A percentile compares a stretch with the other conserved stretches of the same genome.
phyloP scores from a whole-genome alignment of 2,797 vertebrate species.

The Acrossocheilus fasciatus region DNA sequence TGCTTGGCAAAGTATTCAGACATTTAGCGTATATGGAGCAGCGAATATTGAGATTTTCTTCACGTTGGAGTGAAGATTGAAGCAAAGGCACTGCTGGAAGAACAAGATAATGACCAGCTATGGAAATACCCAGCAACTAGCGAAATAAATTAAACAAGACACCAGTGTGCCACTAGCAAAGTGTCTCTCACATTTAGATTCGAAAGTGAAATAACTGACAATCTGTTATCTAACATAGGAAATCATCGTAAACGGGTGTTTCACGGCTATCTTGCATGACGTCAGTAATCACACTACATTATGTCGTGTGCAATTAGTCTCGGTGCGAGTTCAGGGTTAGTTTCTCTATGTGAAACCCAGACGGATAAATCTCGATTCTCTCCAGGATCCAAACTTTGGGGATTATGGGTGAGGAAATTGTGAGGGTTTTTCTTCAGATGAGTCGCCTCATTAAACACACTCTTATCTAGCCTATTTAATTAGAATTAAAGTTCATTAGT shows the following conservation, averaged over 20 bases:
- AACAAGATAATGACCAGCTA: constrained; percentile 73
- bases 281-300: constrained; percentile 72
- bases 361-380: constrained; percentile 39
- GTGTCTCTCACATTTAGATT: constrained; percentile 70
- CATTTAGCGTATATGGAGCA: constrained; percentile 34
- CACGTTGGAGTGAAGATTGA: constrained; percentile 58
- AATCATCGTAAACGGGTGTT: constrained; percentile 66
- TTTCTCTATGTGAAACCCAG: constrained; percentile 36
- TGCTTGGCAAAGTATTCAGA: constrained; percentile 48
- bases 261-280: constrained; percentile 66
- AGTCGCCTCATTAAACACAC: constrained; percentile 52
- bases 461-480: constrained; percentile 55
- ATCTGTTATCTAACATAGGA: constrained; percentile 61
- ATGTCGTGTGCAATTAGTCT: constrained; percentile 69
- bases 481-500: constrained; percentile 56
- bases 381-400: constrained; percentile 47
- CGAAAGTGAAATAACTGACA: constrained; percentile 66
- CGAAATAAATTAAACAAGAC: constrained; percentile 75
- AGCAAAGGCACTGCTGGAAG: constrained; percentile 67
- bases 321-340: constrained; percentile 57
- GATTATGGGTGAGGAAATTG: constrained; percentile 46
- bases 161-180: constrained; percentile 64
- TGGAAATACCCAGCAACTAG: constrained; percentile 65
- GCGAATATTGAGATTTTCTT: constrained; percentile 64
- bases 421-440: constrained; percentile 49